Base-by-base conservation (phyloP, 2,797 vertebrate species). In the Telmatherina bonti region DNA sequence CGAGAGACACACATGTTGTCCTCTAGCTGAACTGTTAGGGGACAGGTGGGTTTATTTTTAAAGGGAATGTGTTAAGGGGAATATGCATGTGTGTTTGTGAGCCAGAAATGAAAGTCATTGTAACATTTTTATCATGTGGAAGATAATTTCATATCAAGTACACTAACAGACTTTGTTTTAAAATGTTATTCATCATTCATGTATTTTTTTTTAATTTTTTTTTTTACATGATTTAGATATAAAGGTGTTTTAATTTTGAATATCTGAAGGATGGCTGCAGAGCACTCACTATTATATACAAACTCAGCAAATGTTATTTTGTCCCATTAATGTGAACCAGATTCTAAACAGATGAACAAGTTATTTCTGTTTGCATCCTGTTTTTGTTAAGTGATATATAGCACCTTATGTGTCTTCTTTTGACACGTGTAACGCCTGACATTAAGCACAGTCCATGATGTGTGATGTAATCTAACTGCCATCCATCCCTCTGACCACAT, bases 401-500 rank as follows among this genome's bases (percentile, higher is more conserved):
- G 8, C 9, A 7, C 11, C 20, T 12, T 38, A 5, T 59, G n/a
- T 27, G n/a, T 1, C 8, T 5, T 35, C 2, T 36, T 20, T 20
- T 11, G 4, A 9, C 31, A 7, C 47, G 5, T 12, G 3, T 20
- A 7, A 7, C 13, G 1, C 52, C 26, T 51, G 31, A 67, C 33
- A 54, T 13, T 26, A 54, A 51, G 33, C 57, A 51, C 47, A 65
- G 20, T 24, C 66, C 62, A 56, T 59, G 47, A 22, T 7, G 24
- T 13, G 51, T 79, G 41, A 66, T 75, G 82, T 84, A 43, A 82
- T 78, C 20, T 30, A 24, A 13, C 2, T 24, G 67, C 66, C 80
- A 45, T 70, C 58, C 63, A 29, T 2, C 8, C 26, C 15, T 6
- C 41, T 72, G n/a, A 64, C 87, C 92, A 83, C 84, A 74, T 9